Base-by-base conservation (phyloP, 2,113 vertebrate genomes). In the Mus pahari region DNA sequence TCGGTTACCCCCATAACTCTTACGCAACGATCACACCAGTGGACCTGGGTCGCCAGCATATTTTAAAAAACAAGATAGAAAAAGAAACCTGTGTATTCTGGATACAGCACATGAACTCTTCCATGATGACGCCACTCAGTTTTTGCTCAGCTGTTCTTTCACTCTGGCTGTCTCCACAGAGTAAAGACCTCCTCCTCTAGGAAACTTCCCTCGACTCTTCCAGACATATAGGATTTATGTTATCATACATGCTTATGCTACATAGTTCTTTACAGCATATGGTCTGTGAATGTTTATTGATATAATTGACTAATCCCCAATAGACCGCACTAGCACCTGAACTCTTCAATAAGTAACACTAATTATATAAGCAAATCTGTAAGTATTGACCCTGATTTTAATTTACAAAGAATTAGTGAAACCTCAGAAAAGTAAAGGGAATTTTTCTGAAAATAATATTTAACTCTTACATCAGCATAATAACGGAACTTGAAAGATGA, bases 331-430 rank as follows among this genome's bases (percentile, higher is more conserved):
- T 68, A 39, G 7, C 86, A 48, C 7, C 53, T 48, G 64, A 8
- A 50, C 73, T 48, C n/a, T 12, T 92, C 84, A 86, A 13, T 90
- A 83, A 75, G 60, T 93, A 77, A 7, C 45, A 7, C 31, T 75
- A 66, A 16, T 45, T 96, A 53, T 60, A 7, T 86, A 91, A 92
- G 33, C 64, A 93, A 66, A 78, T 96, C 6, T 92, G 17, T 31
- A 81, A 53, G 13, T 39, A 68, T 60, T 12, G 28, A 31, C 26
- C 1, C 17, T 89, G 58, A 45, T 77, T 90, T 91, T 96, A 96
- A 90, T 86, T 95, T 62, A 96, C 19, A 53, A 86, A 79, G 71
- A 53, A 53, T 50, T 14, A 64, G 31, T 12, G 86, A 86, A 64
- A 86, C 81, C 73, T 74, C 31, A 39, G 45, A 77, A 77, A 77